Conservation (phyloP, 1,140 invertebrate genomes). For the Solen grandis region DNA sequence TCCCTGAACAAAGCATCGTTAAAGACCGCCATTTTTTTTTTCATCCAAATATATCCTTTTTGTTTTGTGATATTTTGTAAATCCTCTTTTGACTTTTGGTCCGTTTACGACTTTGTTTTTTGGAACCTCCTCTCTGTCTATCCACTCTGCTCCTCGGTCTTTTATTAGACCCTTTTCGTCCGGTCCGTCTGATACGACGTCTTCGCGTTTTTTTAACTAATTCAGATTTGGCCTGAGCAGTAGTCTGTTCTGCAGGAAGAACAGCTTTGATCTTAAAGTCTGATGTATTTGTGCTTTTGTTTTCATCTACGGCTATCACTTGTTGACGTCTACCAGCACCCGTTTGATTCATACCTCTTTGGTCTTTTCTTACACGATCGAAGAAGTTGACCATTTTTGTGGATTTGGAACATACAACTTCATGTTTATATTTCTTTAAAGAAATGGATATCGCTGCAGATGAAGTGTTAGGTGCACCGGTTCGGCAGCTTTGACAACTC, state of each 20-base stretch:
- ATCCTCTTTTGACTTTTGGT: not conserved
- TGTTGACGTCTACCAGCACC: not conserved
- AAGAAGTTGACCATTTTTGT: constrained; percentile 13
- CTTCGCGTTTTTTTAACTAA: not conserved
- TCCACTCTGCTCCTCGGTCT: too few species aligned
- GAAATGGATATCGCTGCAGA: constrained; percentile 30
- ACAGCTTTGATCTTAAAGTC: not conserved
- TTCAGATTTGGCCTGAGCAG: not conserved
- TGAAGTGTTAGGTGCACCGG: constrained; percentile 28
- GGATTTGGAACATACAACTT: constrained; percentile 13
- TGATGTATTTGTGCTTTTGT: not conserved
- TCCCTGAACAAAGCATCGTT: not conserved
- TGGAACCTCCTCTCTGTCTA: not conserved
- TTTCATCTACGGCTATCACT: not conserved
- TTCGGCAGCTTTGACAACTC: not conserved
- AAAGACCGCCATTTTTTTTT: not conserved
- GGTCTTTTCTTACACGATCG: constrained; percentile 1
- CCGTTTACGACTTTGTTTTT: not conserved
- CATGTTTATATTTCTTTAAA: not conserved
- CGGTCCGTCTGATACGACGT: not conserved
- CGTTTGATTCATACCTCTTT: too few species aligned
- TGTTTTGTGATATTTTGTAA: not conserved
- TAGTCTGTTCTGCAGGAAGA: not conserved
- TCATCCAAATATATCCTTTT: constrained; percentile 7
- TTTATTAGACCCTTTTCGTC: not conserved